Evolutionary conservation across 2,113 vertebrate species (phyloP), one percentile per base, ranked within the genome.

Genomic region (Orthochromis malagaraziensis): DNA sequence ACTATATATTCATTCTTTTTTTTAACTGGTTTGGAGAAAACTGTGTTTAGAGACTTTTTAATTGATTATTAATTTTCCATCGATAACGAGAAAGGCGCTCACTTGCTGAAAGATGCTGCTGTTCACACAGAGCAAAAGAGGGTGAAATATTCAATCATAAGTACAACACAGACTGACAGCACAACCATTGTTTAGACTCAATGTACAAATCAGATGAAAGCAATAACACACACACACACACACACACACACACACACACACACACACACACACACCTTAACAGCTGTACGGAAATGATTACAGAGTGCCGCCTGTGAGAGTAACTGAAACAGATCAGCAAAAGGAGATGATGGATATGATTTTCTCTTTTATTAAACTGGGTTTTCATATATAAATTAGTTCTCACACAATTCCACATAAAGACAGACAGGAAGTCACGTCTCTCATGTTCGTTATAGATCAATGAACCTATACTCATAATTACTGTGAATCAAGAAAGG

Each of bases 171-270:
- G 40, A 90, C 70, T 83, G 58, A 91, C 85, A 84, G 90, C 87
- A 94, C 94, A 95, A 89, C 9, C 47, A 63, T 5, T 26, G 35
- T 70, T 70, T 51, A n/a, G 33, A 85, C 79, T n/a, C 21, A 38
- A 82, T 49, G 51, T 83, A 82, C 35, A 29, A 60, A 38, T 53
- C 26, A 82, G 9, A 85, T 49, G 26, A 89, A 86, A 94, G 92
- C 93, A 95, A 93, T 94, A 94, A 88, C 80, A 45, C 49, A 47
- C 40, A 87, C 11, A 63, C 53, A 19, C 17, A 73, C 12, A 89
- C 21, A 19, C 19, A 63, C 53, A 19, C 17, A 73, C 12, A 89
- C 21, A 19, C 19, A 19, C 19, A 77, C 13, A 91, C 29, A n/a
- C 19, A 21, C 21, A 21, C 21, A 21, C 21, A 21, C 21, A 75